Conservation (phyloP, 2,888 invertebrate species). For the Trilocha varians region DNA sequence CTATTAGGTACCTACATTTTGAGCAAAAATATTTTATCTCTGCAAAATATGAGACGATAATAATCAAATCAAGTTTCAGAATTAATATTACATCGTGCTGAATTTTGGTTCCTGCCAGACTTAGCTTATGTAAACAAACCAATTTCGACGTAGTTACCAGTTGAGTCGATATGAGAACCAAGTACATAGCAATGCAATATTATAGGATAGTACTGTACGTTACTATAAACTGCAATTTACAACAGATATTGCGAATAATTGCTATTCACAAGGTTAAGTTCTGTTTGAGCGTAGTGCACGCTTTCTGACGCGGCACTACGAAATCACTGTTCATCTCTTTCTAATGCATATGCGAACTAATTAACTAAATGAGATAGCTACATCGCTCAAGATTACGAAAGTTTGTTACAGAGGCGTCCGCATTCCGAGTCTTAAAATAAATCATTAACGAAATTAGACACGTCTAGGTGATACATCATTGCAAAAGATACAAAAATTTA, state of each 20-base stretch:
- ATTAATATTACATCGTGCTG: no score
- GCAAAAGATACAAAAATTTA: slow-evolving; percentile 20
- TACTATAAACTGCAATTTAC: not conserved
- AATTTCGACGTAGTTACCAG: no score
- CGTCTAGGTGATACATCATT: slow-evolving; percentile 24
- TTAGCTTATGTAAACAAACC: no score
- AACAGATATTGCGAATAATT: slow-evolving; percentile 16
- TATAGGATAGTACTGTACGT: not conserved
- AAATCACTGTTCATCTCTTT: slow-evolving; percentile 31
- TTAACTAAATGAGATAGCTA: slow-evolving; percentile 22
- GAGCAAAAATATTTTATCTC: no score
- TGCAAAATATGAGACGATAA: no score
- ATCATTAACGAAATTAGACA: slow-evolving; percentile 45
- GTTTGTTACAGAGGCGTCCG: slow-evolving; percentile 36
- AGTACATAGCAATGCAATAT: no score
- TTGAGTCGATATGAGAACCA: no score
- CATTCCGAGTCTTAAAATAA: slow-evolving; percentile 58
- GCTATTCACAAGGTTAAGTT: slow-evolving; percentile 60
- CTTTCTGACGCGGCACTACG: slow-evolving; percentile 16
- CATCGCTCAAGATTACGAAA: not conserved
- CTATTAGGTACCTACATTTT: no score
- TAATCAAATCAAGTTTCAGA: no score
- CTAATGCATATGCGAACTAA: slow-evolving; percentile 18
- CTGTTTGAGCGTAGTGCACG: slow-evolving; percentile 39
- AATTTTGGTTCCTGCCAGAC: no score